Base-by-base conservation (phyloP, 2,797 vertebrate genomes). In the Neomorphus geoffroyi region DNA sequence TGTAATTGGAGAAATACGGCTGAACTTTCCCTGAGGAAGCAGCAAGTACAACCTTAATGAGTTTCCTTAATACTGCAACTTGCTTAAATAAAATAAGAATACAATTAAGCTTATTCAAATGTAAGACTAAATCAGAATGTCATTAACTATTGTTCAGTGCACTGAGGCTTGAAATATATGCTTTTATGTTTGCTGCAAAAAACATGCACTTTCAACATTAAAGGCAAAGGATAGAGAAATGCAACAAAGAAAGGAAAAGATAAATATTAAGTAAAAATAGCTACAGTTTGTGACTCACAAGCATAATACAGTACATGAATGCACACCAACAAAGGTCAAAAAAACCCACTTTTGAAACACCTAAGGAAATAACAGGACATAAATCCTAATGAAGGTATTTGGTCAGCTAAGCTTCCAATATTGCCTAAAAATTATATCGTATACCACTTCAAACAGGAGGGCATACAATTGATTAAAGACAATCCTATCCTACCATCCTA, bases 21-120 rank as follows among this genome's bases (percentile, higher is more conserved):
- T 93, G 74, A 96, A 72, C 37, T 53, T 94, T 96, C 94, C 96
- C 95, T 18, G 46, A 96, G 93, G 94, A 96, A 94, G 74, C 94
- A 83, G 54, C 58, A 88, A 97, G 88, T 80, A 69, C 48, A 96
- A 56, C 50, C 90, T 93, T 96, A 96, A 96, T 96, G 94, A 96
- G 74, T 94, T 94, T 94, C 69, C 56, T 88, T 96, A 94, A 92
- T 91, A 88, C 53, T 88, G 80, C 45, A 91, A 88, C 93, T 96
- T 87, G 78, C 80, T 96, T 94, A 96, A 94, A 86, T 95, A 96
- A 96, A 96, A 94, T 83, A 96, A 92, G 82, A 95, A 96, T 92
- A 94, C 78, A 96, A 94, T 97, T 88, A 97, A 86, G 80, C 58
- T 94, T 95, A 92, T 93, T 96, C 90, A 91, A 88, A 97, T 93